These are phyloP conservation scores for Pantherophis guttatus DNA, from an alignment of 2,113 vertebrate genomes.

Conservation along the genomic window DNA sequence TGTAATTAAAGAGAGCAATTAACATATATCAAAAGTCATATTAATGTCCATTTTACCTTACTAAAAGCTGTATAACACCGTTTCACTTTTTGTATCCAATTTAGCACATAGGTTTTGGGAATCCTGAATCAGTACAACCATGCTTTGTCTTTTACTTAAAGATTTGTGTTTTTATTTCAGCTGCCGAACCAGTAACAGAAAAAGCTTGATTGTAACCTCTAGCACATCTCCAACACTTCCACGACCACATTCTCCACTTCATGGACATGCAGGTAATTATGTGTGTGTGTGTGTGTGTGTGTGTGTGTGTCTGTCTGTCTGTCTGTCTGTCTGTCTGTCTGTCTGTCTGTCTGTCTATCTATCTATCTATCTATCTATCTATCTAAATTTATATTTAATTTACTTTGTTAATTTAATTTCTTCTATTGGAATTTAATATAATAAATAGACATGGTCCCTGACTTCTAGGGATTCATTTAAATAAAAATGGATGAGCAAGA, in stretches of 20 bases:
- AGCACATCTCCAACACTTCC: constrained; percentile 97
- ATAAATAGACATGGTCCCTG: not conserved
- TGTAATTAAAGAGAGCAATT: not conserved
- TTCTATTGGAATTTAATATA: not conserved
- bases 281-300: too few species aligned
- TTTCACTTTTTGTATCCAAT: not conserved
- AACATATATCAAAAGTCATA: not conserved
- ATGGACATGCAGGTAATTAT: constrained; percentile 86
- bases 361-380: too few species aligned
- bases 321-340: too few species aligned
- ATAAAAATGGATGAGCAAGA: not conserved
- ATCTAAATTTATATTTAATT: not conserved
- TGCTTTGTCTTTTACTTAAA: not conserved
- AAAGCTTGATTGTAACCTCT: constrained; percentile 96
- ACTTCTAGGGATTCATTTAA: not conserved
- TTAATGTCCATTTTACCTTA: not conserved
- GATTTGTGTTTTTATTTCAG: constrained; percentile 67
- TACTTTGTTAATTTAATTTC: not conserved
- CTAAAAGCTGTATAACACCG: not conserved
- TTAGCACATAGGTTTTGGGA: not conserved
- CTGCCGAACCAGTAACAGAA: constrained; percentile 95
- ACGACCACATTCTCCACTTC: constrained; percentile 92
- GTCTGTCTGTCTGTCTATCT: too few species aligned
- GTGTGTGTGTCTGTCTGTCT: too few species aligned
- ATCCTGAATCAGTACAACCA: not conserved